Conservation (phyloP, 2,888 invertebrate species). For the Spisula subtruncata region DNA sequence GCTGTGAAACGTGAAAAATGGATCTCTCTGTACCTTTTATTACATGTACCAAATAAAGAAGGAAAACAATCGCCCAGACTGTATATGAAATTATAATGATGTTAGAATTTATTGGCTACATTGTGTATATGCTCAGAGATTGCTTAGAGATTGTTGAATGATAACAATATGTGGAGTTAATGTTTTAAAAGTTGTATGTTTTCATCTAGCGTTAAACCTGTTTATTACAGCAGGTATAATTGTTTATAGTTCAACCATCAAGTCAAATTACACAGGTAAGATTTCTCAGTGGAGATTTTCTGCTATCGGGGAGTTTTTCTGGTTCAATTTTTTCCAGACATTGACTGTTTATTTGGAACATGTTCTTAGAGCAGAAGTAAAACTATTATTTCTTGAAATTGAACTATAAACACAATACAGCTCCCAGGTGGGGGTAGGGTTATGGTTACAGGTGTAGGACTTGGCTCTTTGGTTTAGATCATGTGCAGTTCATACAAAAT, state of each 20-base stretch:
- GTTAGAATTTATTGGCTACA: background rate
- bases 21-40: too few species aligned
- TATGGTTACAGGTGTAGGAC: too few species aligned
- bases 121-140: background rate
- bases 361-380: background rate
- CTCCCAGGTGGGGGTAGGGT: background rate
- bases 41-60: too few species aligned
- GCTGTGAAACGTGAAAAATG: too few species aligned
- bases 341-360: background rate
- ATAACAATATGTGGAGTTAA: background rate
- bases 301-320: background rate
- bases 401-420: background rate
- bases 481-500: too few species aligned
- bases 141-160: background rate
- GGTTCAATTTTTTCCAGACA: background rate
- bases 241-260: background rate
- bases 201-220: background rate
- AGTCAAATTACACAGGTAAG: constrained; percentile 2
- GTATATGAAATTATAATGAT: background rate
- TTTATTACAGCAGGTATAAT: background rate
- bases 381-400: constrained; percentile 14
- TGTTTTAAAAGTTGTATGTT: constrained; percentile 8
- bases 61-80: too few species aligned
- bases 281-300: background rate
- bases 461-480: too few species aligned